These are phyloP conservation scores for Allobates femoralis DNA, from an alignment of 2,797 vertebrate genomes.

Conservation along the genomic window DNA sequence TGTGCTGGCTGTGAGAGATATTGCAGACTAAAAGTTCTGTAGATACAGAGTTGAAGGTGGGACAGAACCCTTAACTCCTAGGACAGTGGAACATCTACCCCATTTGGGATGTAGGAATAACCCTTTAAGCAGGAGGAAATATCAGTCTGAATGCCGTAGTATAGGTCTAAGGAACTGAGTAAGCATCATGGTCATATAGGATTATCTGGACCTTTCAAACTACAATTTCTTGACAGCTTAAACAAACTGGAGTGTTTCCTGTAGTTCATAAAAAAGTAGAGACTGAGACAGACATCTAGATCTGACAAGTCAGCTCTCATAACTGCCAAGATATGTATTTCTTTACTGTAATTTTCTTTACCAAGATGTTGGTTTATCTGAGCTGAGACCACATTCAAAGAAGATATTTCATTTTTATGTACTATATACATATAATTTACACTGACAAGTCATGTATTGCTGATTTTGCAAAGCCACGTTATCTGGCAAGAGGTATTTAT, in stretches of 20 bases:
- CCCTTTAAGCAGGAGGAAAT: too few species aligned
- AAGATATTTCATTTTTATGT: slow-evolving; percentile 40
- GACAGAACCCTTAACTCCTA: too few species aligned
- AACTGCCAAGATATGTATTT: slow-evolving; percentile 17
- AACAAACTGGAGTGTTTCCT: not conserved
- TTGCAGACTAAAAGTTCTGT: too few species aligned
- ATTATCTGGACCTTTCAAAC: too few species aligned
- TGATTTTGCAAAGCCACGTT: slow-evolving; percentile 27
- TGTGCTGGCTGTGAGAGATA: too few species aligned
- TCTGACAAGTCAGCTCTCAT: slow-evolving; percentile 22
- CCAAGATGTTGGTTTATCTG: slow-evolving; percentile 7
- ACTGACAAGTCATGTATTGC: slow-evolving; percentile 8
- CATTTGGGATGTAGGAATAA: too few species aligned
- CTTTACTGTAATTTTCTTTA: slow-evolving; percentile 1
- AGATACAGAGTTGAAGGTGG: too few species aligned
- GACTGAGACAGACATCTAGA: not conserved
- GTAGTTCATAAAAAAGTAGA: not conserved
- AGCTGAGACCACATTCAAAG: slow-evolving; percentile 24
- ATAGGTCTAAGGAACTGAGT: too few species aligned
- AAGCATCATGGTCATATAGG: too few species aligned
- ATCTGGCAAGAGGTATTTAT: slow-evolving; percentile 20
- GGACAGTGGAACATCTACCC: too few species aligned
- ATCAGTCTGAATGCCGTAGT: too few species aligned
- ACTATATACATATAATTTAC: slow-evolving; percentile 48
- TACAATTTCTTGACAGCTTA: too few species aligned